Evolutionary conservation across 2,113 vertebrate species (phyloP), one percentile per base, ranked within the genome.

Genomic region (Dendropsophus ebraccatus): DNA sequence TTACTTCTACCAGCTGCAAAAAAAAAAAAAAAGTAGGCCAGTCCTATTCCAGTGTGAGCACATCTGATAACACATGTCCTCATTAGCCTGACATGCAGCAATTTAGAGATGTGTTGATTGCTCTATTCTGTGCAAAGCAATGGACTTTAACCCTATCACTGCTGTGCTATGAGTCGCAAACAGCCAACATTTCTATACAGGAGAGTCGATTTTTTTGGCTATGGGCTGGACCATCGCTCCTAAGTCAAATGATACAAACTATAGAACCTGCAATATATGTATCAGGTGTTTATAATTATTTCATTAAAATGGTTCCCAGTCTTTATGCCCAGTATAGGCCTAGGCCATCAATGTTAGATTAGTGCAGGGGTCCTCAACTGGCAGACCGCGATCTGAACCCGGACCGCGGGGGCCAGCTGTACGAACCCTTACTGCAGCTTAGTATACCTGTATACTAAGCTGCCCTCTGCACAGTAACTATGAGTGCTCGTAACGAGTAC

Each of bases 31-130:
- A 67, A 54, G 52, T 67, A 69, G 28, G 25, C 28, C 65, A 70
- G 25, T 70, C 47, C 65, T 54, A 50, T 52, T 70, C 65, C 32
- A 28, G 28, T 70, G 19, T 1, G 21, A 35, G 45, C 28, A 49
- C 45, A 35, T 70, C 17, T 52, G 62, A 47, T 82, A 82, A 82
- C 19, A 82, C 81, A 37, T 70, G 81, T 49, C 30, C 62, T 82
- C 81, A 82, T 72, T 82, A 83, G 47, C 30, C 30, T 54, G 60
- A 54, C 47, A 32, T 70, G 25, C 81, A 69, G 67, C 47, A 82
- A 72, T 72, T 72, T 72, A 72, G 65, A 8, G 70, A 37, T 37
- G 65, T 54, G 25, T 69, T 83, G 81, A 83, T 83, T 83, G 45
- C 81, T 83, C 45, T 56, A 72, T 83, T 83, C 79, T 65, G 25